These are phyloP conservation scores for Morelia viridis DNA, from an alignment of 2,797 vertebrate species.

Conservation along the genomic window DNA sequence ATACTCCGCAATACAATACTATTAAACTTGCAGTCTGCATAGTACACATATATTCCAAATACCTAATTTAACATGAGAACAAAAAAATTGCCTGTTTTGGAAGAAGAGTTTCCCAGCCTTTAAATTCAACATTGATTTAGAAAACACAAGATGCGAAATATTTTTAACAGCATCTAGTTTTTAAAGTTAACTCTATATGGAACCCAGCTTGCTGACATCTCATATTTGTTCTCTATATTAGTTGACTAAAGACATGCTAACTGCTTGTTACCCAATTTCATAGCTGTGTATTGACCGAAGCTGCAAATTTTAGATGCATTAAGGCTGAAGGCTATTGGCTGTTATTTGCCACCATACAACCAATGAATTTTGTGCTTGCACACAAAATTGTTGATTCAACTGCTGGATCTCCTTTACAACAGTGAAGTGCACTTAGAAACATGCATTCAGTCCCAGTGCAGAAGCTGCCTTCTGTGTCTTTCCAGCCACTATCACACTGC, in stretches of 20 bases:
- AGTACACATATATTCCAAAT: neutral
- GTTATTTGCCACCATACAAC: conserved; percentile 49
- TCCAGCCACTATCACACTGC: neutral
- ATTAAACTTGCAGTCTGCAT: neutral
- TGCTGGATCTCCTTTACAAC: neutral
- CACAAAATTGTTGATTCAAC: neutral
- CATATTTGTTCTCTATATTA: neutral
- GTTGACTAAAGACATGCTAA: neutral
- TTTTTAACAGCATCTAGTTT: neutral
- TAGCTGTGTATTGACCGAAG: neutral
- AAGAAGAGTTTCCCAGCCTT: neutral
- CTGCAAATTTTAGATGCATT: conserved; percentile 38
- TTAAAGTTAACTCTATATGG: neutral
- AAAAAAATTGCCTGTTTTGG: neutral
- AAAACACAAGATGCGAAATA: neutral
- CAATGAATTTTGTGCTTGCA: conserved; percentile 27
- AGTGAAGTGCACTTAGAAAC: neutral
- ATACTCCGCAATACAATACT: neutral
- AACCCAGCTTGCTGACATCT: neutral
- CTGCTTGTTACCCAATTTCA: neutral
- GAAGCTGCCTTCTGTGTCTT: neutral
- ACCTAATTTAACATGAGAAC: neutral
- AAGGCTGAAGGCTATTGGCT: conserved; percentile 24
- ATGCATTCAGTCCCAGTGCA: conserved; percentile 5
- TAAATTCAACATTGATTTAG: neutral